Base-by-base conservation (phyloP, 2,888 invertebrate genomes). In the Hyposoter didymator region DNA sequence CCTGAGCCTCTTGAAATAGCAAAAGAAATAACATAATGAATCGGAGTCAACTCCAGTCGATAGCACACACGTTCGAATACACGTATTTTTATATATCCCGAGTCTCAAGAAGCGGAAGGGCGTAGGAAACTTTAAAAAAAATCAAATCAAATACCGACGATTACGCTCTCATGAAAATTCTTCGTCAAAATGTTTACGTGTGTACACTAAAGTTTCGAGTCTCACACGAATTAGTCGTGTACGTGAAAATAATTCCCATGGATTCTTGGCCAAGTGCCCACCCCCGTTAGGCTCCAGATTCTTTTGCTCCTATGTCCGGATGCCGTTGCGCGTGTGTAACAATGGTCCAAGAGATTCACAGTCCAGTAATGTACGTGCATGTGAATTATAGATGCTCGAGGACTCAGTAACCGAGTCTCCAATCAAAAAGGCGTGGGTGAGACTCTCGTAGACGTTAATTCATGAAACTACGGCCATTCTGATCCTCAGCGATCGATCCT, bases 181-280 rank as follows among this genome's bases (percentile, higher is more conserved):
- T 19, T 66, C 47, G 19, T 22, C 19, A 55, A n/a, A 35, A 14
- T 7, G 2, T 19, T 39, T 39, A 10, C 72, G 12, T 49, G 49
- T n/a, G 67, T 73, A n/a, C n/a, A n/a, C n/a, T n/a, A 91, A 52
- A 39, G 19, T 49, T 55, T 22, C 91, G 90, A 19, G 49, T 52
- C 82, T 62, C 43, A 35, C 70, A 82, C 75, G 19, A 70, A 70
- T 70, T 62, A 70, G 62, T 49, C 49, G 49, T 14, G 12, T 17
- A 28, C 3, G 28, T 67, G 39, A 19, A 32, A 66, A 55, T 59
- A 59, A 73, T 43, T 78, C 47, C 73, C 66, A 22, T 45, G 52
- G 64, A 78, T 74, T 70, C 75, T 75, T 52, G 70, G 69, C 49
- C 80, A 32, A 80, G 78, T 80, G 79, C 72, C 73, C 75, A 80